phyloP scores from a whole-genome alignment of 2,113 vertebrate species.

The Guaruba guarouba region DNA sequence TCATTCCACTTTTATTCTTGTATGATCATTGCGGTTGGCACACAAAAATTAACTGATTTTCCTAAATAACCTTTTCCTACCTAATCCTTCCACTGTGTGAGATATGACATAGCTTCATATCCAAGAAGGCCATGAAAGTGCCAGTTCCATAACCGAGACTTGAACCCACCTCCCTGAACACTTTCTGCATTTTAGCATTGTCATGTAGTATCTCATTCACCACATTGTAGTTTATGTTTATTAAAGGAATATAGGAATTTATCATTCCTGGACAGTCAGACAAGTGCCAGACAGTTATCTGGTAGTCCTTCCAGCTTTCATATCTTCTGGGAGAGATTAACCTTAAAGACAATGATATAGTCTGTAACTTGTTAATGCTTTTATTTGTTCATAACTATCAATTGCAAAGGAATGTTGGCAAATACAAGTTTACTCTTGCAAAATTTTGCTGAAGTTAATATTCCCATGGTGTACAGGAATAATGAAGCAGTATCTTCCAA shows the following conservation, averaged over 20 bases:
- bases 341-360: not conserved
- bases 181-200: not conserved
- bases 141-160: not conserved
- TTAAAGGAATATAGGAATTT: not conserved
- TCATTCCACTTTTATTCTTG: not conserved
- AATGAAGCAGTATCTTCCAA: not conserved
- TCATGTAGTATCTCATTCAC: not conserved
- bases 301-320: slow-evolving; percentile 11
- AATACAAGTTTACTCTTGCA: not conserved
- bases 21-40: not conserved
- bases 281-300: not conserved
- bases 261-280: not conserved
- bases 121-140: not conserved
- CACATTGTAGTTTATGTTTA: not conserved
- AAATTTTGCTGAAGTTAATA: not conserved
- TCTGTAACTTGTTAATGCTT: not conserved
- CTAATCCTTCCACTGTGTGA: not conserved
- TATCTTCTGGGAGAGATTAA: slow-evolving; percentile 34
- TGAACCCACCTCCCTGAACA: not conserved
- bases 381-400: not conserved
- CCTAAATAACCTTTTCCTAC: not conserved
- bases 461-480: not conserved
- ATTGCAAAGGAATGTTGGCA: not conserved
- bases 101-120: not conserved
- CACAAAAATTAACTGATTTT: not conserved